A percentile compares a stretch with the other conserved stretches of the same genome.
Conservation (phyloP, 1,140 invertebrate species). For the Drosophila azteca region DNA sequence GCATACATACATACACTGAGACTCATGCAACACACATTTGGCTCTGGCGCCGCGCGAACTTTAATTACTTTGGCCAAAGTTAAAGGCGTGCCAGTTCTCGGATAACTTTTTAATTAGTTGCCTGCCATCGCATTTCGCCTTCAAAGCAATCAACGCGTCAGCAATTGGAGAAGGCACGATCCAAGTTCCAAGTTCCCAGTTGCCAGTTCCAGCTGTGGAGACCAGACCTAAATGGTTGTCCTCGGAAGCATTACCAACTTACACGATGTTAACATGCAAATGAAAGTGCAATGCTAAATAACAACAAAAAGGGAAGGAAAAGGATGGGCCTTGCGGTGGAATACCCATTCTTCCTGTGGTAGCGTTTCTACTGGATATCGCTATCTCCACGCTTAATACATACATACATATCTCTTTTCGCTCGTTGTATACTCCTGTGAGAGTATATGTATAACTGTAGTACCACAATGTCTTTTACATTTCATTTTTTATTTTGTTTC, state of each 20-base stretch:
- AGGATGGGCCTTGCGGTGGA: no score
- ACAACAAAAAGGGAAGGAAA: constrained; percentile 36
- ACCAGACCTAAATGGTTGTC: constrained; percentile 32
- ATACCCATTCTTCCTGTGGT: no score
- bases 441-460: no score
- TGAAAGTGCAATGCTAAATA: constrained; percentile 55
- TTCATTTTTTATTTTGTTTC: no score
- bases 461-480: no score
- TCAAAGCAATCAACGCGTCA: constrained; percentile 72
- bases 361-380: no score
- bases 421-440: no score
- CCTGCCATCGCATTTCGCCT: constrained; percentile 59
- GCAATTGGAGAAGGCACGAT: constrained; percentile 34
- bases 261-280: constrained; percentile 73
- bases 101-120: constrained; percentile 81
- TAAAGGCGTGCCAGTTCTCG: constrained; percentile 73
- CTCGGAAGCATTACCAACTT: constrained; percentile 35
- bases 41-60: constrained; percentile 60
- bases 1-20: constrained; percentile 11
- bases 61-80: constrained; percentile 80
- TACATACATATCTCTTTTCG: no score
- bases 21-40: constrained; percentile 42
- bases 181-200: no score
- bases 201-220: not conserved
- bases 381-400: no score